A percentile compares a stretch with the other conserved stretches of the same genome.
These are phyloP conservation scores for Azemiops feae DNA, from an alignment of 2,113 vertebrate genomes.

Conservation along the genomic window DNA sequence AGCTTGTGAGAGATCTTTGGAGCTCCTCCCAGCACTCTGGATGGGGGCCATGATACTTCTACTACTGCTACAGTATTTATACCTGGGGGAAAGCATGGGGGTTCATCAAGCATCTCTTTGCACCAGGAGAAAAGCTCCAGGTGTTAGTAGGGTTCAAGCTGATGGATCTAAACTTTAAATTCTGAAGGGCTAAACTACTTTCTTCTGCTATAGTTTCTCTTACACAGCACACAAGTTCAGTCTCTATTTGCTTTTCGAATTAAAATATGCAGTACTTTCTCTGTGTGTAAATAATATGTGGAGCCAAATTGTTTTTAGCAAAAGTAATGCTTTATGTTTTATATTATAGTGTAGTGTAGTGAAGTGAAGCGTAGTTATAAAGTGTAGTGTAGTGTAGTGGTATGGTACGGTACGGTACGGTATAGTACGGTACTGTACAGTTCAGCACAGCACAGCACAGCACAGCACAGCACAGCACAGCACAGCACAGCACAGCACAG, in stretches of 20 bases:
- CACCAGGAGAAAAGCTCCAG: not conserved
- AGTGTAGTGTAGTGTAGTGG: too few species aligned
- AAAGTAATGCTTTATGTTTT: not conserved
- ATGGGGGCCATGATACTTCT: not conserved
- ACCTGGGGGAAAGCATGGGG: not conserved
- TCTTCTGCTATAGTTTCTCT: not conserved
- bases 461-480: too few species aligned
- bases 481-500: not conserved
- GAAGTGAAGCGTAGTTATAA: not conserved
- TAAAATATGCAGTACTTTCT: not conserved
- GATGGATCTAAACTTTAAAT: not conserved
- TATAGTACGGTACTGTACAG: too few species aligned
- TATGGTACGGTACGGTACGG: rapidly evolving
- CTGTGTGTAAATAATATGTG: not conserved
- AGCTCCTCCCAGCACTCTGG: not conserved
- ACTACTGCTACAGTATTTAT: not conserved
- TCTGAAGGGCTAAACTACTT: not conserved
- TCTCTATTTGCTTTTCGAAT: not conserved
- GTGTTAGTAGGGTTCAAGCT: not conserved
- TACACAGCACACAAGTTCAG: not conserved
- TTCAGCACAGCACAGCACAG: too few species aligned
- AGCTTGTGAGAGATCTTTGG: not conserved
- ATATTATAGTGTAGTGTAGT: not conserved
- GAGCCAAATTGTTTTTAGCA: not conserved
- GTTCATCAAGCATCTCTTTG: not conserved